A percentile compares a stretch with the other conserved stretches of the same genome.
Conservation (phyloP, 2,888 invertebrate genomes). For the Leptinotarsa tumamoca region DNA sequence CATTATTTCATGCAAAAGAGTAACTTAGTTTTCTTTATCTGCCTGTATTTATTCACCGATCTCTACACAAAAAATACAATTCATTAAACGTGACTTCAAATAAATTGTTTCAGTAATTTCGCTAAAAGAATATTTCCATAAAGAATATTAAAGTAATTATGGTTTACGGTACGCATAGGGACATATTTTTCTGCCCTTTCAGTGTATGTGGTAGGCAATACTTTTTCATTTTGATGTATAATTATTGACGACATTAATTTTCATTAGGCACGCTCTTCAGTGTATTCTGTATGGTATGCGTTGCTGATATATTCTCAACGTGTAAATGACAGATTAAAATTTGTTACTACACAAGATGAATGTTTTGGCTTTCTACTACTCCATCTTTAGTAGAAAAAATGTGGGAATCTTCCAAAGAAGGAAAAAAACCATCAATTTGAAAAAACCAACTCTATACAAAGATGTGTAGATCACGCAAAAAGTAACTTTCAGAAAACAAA, state of each 20-base stretch:
- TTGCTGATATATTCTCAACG: neutral
- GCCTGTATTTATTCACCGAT: neutral
- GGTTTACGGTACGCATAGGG: slow-evolving; percentile 13
- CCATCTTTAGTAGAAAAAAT: no score
- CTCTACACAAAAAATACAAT: neutral
- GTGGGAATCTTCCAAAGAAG: no score
- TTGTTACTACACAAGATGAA: no score
- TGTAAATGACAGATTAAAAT: neutral
- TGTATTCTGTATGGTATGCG: neutral
- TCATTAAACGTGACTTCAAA: neutral
- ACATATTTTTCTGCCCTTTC: slow-evolving; percentile 1
- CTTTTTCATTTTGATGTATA: slow-evolving; percentile 17
- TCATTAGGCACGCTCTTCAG: slow-evolving; percentile 19
- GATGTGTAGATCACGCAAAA: no score
- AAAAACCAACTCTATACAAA: no score
- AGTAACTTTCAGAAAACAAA: no score
- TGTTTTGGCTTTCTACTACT: no score
- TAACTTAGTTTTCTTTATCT: no score
- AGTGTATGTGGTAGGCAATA: neutral
- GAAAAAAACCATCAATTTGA: no score
- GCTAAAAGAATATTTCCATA: slow-evolving; percentile 7
- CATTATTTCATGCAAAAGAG: no score
- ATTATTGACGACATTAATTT: slow-evolving; percentile 17
- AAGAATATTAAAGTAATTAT: slow-evolving; percentile 11
- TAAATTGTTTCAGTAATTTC: neutral